Base-by-base conservation (phyloP, 2,797 vertebrate species). In the Thunnus albacares region DNA sequence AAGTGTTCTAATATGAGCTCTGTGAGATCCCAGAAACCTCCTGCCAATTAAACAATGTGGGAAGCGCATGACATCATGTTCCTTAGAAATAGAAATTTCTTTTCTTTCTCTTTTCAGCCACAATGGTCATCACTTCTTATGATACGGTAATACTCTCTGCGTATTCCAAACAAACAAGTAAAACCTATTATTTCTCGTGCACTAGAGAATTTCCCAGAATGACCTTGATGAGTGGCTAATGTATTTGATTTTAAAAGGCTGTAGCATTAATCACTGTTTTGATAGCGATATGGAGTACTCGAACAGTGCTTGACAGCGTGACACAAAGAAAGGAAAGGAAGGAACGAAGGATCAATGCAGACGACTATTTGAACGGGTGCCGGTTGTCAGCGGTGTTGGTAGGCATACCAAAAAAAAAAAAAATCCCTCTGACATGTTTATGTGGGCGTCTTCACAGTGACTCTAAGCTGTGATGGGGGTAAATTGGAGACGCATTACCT, bases 391-490 rank as follows among this genome's bases (percentile, higher is more conserved):
- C 63, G 13, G 66, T 69, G 64, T 78, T 80, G 65, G 57, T 24
- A 67, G 63, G 75, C 66, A 49, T 58, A 56, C 66, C 79, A 74
- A 89, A 53, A 24, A 24, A 24, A 24, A 24, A 24, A 24, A 24
- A 53, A 92, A 87, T 88, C 80, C 82, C 66, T 43, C n/a, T 91
- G 92, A 92, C 93, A 88, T 93, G 86, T 93, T 87, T 93, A 84
- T 69, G 85, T 81, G 82, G 90, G 77, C 20, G 84, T 81, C 47
- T 87, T 7, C 73, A 77, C 79, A 0, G 47, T 80, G 87, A 90
- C 84, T 87, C 72, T 93, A 91, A 92, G 84, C 89, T 68, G 79
- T 55, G 84, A 82, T 35, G 71, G 73, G 51, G 85, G 77, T 82
- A 77, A 82, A 88, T 71, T 73, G 49, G 61, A 86, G 74, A 65